These are phyloP conservation scores for Trachelus stipa DNA, from an alignment of 2,888 invertebrate genomes.

Conservation along the genomic window DNA sequence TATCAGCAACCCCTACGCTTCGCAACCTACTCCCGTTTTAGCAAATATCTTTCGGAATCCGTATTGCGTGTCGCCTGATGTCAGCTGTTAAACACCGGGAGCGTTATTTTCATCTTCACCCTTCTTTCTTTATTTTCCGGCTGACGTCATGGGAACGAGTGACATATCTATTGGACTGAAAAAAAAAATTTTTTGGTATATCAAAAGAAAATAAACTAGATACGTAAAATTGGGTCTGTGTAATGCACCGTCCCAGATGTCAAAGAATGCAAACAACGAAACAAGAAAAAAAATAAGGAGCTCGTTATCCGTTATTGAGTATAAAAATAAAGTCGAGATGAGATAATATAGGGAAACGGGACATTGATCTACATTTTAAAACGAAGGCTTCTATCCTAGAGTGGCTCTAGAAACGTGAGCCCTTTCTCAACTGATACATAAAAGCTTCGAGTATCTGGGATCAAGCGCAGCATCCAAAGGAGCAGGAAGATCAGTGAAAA, in stretches of 20 bases:
- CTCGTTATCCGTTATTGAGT: neutral
- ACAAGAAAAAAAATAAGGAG: neutral
- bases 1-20: constrained; percentile 2
- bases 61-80: neutral
- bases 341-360: neutral
- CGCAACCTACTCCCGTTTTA: neutral
- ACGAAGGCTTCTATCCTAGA: neutral
- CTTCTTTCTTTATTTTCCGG: neutral
- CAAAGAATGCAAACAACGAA: neutral
- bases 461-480: neutral
- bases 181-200: neutral
- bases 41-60: neutral
- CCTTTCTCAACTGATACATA: neutral
- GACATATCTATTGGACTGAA: neutral
- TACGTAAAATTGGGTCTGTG: neutral
- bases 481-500: neutral
- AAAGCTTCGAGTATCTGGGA: neutral
- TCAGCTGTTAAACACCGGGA: neutral
- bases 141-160: neutral
- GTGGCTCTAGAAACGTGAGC: neutral
- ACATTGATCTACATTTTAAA: neutral
- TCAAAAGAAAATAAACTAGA: neutral
- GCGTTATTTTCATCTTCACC: neutral
- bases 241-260: neutral
- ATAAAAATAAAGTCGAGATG: neutral